Evolutionary conservation across 2,888 invertebrate genomes (phyloP).

Genomic region (Carpatolechia fugitivella): DNA sequence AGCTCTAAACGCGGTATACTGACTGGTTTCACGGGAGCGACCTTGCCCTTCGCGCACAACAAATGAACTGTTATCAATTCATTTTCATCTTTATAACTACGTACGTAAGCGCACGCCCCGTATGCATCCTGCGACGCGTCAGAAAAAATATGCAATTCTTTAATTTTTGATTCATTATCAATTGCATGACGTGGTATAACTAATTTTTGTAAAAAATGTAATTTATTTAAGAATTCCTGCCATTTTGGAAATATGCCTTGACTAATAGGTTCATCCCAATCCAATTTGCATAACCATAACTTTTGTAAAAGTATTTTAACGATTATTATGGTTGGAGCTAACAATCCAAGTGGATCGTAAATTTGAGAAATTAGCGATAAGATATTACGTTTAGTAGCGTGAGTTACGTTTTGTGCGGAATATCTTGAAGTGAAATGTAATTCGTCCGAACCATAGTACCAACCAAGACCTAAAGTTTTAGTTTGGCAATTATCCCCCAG

Average conservation of each 20-base stretch:
- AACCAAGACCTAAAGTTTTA: conserved; percentile 25
- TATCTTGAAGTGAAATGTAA: conserved; percentile 21
- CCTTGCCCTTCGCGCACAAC: too few relatives aligned
- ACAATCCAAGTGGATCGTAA: conserved; percentile 28
- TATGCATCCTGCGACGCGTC: neutral
- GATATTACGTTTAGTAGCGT: conserved; percentile 27
- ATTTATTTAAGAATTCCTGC: conserved; percentile 12
- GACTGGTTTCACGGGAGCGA: conserved; percentile 2
- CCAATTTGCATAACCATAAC: conserved; percentile 26
- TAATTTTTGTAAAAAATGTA: conserved; percentile 15
- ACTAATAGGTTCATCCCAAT: conserved; percentile 30
- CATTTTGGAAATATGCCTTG: conserved; percentile 16
- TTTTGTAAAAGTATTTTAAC: too few relatives aligned
- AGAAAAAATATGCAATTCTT: conserved; percentile 27
- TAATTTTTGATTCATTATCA: neutral
- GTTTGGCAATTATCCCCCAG: conserved; percentile 18
- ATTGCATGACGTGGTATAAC: conserved; percentile 20
- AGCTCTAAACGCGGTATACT: conserved; percentile 13
- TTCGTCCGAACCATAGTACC: conserved; percentile 17
- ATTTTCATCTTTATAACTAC: neutral
- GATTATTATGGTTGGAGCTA: conserved; percentile 25
- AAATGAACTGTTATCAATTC: too few relatives aligned
- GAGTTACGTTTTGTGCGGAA: neutral
- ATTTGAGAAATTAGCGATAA: conserved; percentile 27
- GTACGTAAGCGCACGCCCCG: neutral